These are phyloP conservation scores for Melieria crassipennis DNA, from an alignment of 2,888 invertebrate species.

Conservation along the genomic window DNA sequence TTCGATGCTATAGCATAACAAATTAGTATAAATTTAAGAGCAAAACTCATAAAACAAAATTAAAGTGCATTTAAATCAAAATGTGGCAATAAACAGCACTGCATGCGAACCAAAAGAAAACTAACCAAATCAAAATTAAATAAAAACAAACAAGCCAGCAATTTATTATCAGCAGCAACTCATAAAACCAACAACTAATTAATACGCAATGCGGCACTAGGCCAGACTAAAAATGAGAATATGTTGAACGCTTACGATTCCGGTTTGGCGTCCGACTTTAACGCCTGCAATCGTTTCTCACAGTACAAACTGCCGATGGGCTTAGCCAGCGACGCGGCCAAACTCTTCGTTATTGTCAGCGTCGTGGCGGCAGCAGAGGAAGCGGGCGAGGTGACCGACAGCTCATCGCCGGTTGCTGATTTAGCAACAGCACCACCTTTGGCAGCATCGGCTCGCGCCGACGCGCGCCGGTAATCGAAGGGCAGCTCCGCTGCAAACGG, in stretches of 20 bases:
- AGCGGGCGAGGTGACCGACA: constrained; percentile 8
- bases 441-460: neutral
- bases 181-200: too few relatives aligned
- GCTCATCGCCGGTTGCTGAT: constrained; percentile 1
- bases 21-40: too few relatives aligned
- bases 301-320: constrained; percentile 64
- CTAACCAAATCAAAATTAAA: too few relatives aligned
- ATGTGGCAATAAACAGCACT: too few relatives aligned
- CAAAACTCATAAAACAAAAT: too few relatives aligned
- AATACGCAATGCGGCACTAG: too few relatives aligned
- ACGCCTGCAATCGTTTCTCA: constrained; percentile 64
- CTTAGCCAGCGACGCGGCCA: constrained; percentile 60
- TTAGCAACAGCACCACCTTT: constrained; percentile 11
- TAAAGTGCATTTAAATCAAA: too few relatives aligned
- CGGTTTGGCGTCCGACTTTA: constrained; percentile 62
- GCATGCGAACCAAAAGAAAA: too few relatives aligned
- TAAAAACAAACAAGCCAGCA: too few relatives aligned
- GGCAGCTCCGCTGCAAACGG: constrained; percentile 18
- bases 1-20: too few relatives aligned
- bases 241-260: constrained; percentile 36
- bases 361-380: constrained; percentile 2
- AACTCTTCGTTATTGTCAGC: constrained; percentile 57
- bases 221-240: neutral
- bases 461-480: neutral
- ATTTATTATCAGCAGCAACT: too few relatives aligned